phyloP scores from a whole-genome alignment of 2,888 invertebrate genomes.

The Tinea pellionella region DNA sequence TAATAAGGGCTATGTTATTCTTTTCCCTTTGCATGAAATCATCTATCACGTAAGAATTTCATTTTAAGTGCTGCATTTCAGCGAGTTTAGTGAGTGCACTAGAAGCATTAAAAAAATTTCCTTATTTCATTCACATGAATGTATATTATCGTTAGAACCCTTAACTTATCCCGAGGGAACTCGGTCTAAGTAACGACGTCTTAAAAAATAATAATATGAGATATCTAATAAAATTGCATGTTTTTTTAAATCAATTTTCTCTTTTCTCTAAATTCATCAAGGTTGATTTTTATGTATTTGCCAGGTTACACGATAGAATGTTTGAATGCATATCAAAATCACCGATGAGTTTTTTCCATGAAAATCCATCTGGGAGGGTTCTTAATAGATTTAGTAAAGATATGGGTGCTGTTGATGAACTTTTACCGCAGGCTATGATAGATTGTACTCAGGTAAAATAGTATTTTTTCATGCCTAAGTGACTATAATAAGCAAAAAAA shows the following conservation, averaged over 20 bases:
- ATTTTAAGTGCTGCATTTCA: neutral
- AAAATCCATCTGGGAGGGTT: slow-evolving; percentile 84
- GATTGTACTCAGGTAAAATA: slow-evolving; percentile 74
- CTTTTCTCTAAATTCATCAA: no score
- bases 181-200: no score
- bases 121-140: no score
- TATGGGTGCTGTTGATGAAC: slow-evolving; percentile 83
- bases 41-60: slow-evolving; percentile 61
- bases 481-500: no score
- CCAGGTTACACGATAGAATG: slow-evolving; percentile 76
- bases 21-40: slow-evolving; percentile 75
- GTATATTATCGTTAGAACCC: no score
- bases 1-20: slow-evolving; percentile 73
- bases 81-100: no score
- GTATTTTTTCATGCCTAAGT: no score
- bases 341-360: slow-evolving; percentile 79
- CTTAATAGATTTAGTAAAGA: slow-evolving; percentile 87
- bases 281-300: no score
- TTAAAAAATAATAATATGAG: no score
- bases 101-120: neutral
- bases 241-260: no score
- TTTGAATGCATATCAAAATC: slow-evolving; percentile 68
- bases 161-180: no score
- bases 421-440: slow-evolving; percentile 79
- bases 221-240: no score